Conservation (phyloP, 2,888 invertebrate species). For the Amphipyra berbera region DNA sequence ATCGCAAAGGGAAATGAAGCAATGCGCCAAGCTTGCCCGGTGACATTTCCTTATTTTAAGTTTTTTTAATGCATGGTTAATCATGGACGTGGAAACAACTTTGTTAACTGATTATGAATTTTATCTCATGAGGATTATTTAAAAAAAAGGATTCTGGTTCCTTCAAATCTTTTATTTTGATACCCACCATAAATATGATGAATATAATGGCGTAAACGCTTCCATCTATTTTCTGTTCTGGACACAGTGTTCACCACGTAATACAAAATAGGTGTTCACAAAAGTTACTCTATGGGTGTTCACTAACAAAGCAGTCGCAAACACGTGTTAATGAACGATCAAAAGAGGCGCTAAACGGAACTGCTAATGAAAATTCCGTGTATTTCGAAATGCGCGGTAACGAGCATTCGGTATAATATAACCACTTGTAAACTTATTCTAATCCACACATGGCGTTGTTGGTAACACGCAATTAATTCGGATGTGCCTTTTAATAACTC, state of each 20-base stretch:
- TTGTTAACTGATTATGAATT: neutral
- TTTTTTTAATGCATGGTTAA: neutral
- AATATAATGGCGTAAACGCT: no score
- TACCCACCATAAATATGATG: no score
- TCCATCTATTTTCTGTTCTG: no score
- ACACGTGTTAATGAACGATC: conserved; percentile 36
- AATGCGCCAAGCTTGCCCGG: neutral
- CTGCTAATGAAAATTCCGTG: conserved; percentile 9
- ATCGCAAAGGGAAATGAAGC: neutral
- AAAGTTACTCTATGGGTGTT: neutral
- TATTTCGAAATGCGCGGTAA: conserved; percentile 11
- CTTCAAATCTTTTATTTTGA: no score
- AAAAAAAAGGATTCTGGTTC: no score
- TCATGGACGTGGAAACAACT: neutral
- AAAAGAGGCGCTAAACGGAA: conserved; percentile 15
- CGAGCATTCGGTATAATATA: conserved; percentile 7
- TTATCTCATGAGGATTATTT: no score
- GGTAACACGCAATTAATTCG: conserved; percentile 39
- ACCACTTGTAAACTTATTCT: conserved; percentile 9
- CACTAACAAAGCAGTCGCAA: conserved; percentile 28
- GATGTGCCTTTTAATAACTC: conserved; percentile 31
- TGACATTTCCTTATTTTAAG: neutral
- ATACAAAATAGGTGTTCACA: no score
- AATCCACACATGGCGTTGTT: conserved; percentile 22
- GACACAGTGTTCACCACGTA: no score